A percentile compares a stretch with the other conserved stretches of the same genome.
These are phyloP conservation scores for Manis crassicaudata DNA, from an alignment of 2,797 vertebrate species.

Conservation along the genomic window DNA sequence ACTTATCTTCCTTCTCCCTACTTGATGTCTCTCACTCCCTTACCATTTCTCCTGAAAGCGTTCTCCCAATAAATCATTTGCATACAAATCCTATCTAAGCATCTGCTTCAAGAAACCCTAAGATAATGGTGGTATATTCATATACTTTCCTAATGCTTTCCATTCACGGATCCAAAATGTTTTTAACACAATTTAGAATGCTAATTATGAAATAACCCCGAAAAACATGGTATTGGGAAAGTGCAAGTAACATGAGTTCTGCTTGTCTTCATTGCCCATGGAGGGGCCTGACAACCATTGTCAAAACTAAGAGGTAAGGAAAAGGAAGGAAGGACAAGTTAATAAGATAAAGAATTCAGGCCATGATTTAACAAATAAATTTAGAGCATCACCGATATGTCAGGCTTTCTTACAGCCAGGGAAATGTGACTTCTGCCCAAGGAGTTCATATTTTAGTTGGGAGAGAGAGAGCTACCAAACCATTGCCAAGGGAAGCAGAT, in stretches of 20 bases:
- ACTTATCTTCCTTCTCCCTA: background rate
- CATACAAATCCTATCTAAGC: background rate
- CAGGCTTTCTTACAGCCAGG: background rate
- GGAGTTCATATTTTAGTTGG: conserved; percentile 1
- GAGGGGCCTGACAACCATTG: background rate
- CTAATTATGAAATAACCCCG: background rate
- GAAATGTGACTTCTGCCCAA: background rate
- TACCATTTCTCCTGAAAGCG: background rate
- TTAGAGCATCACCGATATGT: background rate
- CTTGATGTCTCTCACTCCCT: background rate
- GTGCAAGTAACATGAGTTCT: background rate
- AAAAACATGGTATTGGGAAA: background rate
- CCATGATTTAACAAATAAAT: background rate
- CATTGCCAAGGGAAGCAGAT: background rate
- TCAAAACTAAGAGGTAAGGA: background rate
- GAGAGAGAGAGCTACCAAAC: background rate
- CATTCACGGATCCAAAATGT: background rate
- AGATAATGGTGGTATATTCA: background rate
- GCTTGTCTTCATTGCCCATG: background rate
- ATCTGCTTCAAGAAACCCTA: background rate
- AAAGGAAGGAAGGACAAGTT: background rate
- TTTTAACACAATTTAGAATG: background rate
- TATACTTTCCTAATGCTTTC: background rate
- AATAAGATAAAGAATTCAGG: background rate
- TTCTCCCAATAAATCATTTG: background rate